Conservation (phyloP, 2,888 invertebrate species). For the Brachyopa scutellaris region DNA sequence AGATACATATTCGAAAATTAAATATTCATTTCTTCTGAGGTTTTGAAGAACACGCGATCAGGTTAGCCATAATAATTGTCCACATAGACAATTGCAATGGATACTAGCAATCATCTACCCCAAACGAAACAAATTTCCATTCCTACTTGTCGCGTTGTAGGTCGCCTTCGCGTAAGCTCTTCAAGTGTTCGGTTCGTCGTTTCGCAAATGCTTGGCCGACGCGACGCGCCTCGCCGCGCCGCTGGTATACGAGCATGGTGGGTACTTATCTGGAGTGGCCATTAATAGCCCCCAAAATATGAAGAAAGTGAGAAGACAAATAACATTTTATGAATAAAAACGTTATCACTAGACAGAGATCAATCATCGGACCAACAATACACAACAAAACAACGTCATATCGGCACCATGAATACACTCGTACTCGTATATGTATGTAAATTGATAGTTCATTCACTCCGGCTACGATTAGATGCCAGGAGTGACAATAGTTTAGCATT, state of each 20-base stretch:
- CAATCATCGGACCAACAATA: constrained; percentile 51
- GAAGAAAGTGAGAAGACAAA: constrained; percentile 46
- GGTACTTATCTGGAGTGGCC: constrained; percentile 38
- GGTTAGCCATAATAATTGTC: constrained; percentile 40
- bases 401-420: constrained; percentile 7
- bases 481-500: constrained; percentile 63
- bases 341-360: constrained; percentile 62
- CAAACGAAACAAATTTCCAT: constrained; percentile 29
- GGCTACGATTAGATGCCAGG: too few relatives aligned
- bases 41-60: constrained; percentile 48
- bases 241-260: not conserved
- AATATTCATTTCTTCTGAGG: constrained; percentile 20
- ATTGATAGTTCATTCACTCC: constrained; percentile 65
- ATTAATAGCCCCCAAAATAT: constrained; percentile 22
- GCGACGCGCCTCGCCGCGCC: not conserved
- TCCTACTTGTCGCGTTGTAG: not conserved
- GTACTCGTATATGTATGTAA: constrained; percentile 28
- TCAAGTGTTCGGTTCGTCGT: constrained; percentile 5
- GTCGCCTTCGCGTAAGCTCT: not conserved
- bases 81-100: constrained; percentile 56
- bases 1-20: constrained; percentile 33
- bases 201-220: constrained; percentile 33
- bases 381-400: not conserved
- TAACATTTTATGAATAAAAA: constrained; percentile 13
- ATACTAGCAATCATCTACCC: constrained; percentile 32